Conservation (phyloP, 1,140 invertebrate genomes). For the Adoxophyes honmai region DNA sequence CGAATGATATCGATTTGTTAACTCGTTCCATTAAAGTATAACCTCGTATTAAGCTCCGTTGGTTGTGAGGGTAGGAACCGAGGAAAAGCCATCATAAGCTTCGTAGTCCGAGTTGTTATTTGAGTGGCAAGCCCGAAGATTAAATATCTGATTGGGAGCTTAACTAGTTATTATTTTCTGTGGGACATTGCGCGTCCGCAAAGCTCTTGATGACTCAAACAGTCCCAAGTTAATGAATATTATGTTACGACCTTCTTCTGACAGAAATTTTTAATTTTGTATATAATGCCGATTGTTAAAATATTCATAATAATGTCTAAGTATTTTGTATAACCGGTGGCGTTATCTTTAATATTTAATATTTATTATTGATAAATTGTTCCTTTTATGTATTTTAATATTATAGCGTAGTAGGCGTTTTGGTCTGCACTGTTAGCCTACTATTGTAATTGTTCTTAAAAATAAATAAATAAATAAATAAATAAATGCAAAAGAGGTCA, state of each 20-base stretch:
- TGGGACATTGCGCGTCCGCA: constrained; percentile 8
- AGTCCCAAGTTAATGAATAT: constrained; percentile 31
- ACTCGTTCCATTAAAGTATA: too few relatives aligned
- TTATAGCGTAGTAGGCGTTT: too few relatives aligned
- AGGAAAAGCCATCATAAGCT: constrained; percentile 9
- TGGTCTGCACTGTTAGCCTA: too few relatives aligned
- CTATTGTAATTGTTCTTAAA: too few relatives aligned
- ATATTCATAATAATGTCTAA: too few relatives aligned
- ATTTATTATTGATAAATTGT: too few relatives aligned
- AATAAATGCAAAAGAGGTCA: neutral
- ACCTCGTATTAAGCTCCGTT: neutral
- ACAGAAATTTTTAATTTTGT: too few relatives aligned
- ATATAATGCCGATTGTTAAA: too few relatives aligned
- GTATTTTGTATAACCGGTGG: too few relatives aligned
- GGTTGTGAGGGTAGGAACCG: neutral
- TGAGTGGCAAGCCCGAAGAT: constrained; percentile 19
- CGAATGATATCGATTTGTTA: neutral
- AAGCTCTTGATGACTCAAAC: constrained; percentile 23
- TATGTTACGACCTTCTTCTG: constrained; percentile 7
- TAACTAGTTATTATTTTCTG: constrained; percentile 46
- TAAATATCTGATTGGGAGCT: constrained; percentile 50
- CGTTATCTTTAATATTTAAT: too few relatives aligned
- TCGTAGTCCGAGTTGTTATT: constrained; percentile 10
- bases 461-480: too few relatives aligned
- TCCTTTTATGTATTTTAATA: too few relatives aligned